These are phyloP conservation scores for Ophioninae sp. DNA, from an alignment of 2,888 invertebrate genomes.

Conservation along the genomic window DNA sequence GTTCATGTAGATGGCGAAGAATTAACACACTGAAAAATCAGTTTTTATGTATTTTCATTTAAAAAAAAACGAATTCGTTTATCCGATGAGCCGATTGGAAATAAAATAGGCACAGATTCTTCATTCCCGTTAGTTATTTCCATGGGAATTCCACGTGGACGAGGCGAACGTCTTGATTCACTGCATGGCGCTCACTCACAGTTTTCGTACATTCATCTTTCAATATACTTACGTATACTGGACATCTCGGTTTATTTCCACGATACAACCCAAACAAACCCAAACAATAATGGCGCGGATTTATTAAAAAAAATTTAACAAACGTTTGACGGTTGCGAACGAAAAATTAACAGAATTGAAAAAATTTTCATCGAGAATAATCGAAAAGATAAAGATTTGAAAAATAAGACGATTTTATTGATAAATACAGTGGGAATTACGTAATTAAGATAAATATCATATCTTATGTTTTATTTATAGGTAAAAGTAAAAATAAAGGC, in stretches of 20 bases:
- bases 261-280: not conserved
- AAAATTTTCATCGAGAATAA: no score
- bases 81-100: not conserved
- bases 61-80: not conserved
- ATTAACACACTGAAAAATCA: not conserved
- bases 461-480: no score
- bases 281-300: not conserved
- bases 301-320: no score
- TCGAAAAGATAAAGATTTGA: no score
- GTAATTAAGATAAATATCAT: no score
- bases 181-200: not conserved
- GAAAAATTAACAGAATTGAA: no score
- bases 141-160: constrained; percentile 3
- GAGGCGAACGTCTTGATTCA: constrained; percentile 13
- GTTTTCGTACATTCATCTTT: not conserved
- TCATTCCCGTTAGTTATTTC: constrained; percentile 4
- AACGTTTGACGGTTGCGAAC: no score
- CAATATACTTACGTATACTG: not conserved
- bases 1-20: not conserved
- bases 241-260: not conserved
- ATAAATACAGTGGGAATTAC: no score
- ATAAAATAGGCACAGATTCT: not conserved
- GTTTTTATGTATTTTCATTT: not conserved
- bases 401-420: no score
- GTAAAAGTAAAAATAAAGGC: no score